Conservation (phyloP, 2,888 invertebrate genomes). For the Herminia tarsipennalis region DNA sequence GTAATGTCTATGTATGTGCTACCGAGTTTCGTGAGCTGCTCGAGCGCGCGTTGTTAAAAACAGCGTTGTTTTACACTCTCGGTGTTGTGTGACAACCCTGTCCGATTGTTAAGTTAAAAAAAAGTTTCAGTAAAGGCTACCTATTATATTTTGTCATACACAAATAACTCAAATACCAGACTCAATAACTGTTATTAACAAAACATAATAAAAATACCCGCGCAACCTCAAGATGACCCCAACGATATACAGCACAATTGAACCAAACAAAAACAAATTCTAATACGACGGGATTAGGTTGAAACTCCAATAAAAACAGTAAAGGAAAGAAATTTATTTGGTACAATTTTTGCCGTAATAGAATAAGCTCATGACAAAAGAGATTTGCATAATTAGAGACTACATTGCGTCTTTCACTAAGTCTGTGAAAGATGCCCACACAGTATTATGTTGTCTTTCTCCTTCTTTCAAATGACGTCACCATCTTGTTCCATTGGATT, state of each 20-base stretch:
- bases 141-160: neutral
- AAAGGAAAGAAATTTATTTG: slow-evolving; percentile 29
- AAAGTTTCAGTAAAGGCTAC: no score
- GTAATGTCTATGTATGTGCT: no score
- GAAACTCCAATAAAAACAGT: slow-evolving; percentile 18
- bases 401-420: slow-evolving; percentile 42
- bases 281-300: slow-evolving; percentile 25
- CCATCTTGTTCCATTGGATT: slow-evolving; percentile 18
- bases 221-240: slow-evolving; percentile 25
- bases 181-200: slow-evolving; percentile 15
- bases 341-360: slow-evolving; percentile 46
- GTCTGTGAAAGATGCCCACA: slow-evolving; percentile 24
- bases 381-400: slow-evolving; percentile 57
- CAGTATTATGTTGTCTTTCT: slow-evolving; percentile 26
- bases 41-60: no score
- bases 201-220: slow-evolving; percentile 17
- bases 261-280: slow-evolving; percentile 24
- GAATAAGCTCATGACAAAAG: slow-evolving; percentile 52
- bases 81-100: no score
- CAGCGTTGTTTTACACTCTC: no score
- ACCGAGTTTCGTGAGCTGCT: no score
- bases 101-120: no score
- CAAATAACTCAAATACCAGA: slow-evolving; percentile 18
- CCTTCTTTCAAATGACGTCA: slow-evolving; percentile 6
- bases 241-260: neutral